These are phyloP conservation scores for Camponotus vicinus DNA, from an alignment of 1,140 invertebrate genomes.

Conservation along the genomic window DNA sequence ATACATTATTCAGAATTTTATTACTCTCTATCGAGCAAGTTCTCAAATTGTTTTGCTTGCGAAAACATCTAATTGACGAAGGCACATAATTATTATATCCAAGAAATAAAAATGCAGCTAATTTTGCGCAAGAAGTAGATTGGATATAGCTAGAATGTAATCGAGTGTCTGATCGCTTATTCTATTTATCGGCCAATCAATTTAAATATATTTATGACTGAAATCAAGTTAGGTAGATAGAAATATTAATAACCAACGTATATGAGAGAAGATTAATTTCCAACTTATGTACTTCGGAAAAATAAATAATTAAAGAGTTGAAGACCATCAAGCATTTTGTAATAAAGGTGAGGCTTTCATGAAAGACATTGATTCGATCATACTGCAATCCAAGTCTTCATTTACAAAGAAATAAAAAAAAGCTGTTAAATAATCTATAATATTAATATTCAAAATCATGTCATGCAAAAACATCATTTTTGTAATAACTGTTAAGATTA, in stretches of 20 bases:
- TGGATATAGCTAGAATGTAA: neutral
- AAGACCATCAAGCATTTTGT: slow-evolving; percentile 13
- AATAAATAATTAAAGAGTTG: slow-evolving; percentile 48
- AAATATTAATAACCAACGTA: slow-evolving; percentile 31
- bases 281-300: slow-evolving; percentile 17
- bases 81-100: neutral
- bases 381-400: slow-evolving; percentile 7
- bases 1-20: neutral
- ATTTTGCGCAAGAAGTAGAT: slow-evolving; percentile 6
- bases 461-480: neutral
- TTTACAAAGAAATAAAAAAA: neutral
- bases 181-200: slow-evolving; percentile 32
- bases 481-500: neutral
- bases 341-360: slow-evolving; percentile 17
- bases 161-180: neutral
- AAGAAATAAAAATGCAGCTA: neutral
- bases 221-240: slow-evolving; percentile 16
- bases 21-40: neutral
- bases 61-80: slow-evolving; percentile 7
- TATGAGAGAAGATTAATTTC: slow-evolving; percentile 33
- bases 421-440: neutral
- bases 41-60: neutral
- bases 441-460: neutral
- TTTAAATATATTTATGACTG: slow-evolving; percentile 32
- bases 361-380: neutral